Evolutionary conservation across 2,888 invertebrate species (phyloP).

Genomic region (Cerastoderma edule): DNA sequence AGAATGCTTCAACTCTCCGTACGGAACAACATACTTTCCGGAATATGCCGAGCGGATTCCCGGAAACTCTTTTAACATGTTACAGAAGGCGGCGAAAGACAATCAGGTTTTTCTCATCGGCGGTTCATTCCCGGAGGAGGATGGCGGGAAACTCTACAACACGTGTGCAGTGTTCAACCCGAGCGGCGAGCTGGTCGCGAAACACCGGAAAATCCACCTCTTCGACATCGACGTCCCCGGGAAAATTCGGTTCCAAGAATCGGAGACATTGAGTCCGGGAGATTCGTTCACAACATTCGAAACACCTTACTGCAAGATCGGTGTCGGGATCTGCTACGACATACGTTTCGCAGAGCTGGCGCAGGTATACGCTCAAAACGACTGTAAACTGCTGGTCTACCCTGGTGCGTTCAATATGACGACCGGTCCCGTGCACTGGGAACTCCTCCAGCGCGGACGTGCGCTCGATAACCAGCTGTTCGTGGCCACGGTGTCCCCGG

Average conservation of each 20-base stretch:
- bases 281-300: slow-evolving; percentile 90
- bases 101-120: slow-evolving; percentile 92
- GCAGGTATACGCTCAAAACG: slow-evolving; percentile 84
- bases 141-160: slow-evolving; percentile 88
- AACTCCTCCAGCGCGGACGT: slow-evolving; percentile 90
- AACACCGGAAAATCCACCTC: slow-evolving; percentile 95
- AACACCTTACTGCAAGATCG: slow-evolving; percentile 89
- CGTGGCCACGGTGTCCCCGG: slow-evolving; percentile 93
- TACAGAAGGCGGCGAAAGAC: slow-evolving; percentile 91
- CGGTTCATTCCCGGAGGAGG: slow-evolving; percentile 94
- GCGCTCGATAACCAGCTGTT: slow-evolving; percentile 95
- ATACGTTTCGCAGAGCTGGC: slow-evolving; percentile 94
- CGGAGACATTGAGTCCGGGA: slow-evolving; percentile 92
- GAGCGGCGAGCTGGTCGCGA: slow-evolving; percentile 90
- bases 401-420: slow-evolving; percentile 98
- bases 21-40: slow-evolving; percentile 90
- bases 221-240: slow-evolving; percentile 98
- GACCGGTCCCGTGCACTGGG: slow-evolving; percentile 97
- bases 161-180: slow-evolving; percentile 94
- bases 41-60: slow-evolving; percentile 95
- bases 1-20: slow-evolving; percentile 98
- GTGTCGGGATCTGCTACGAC: slow-evolving; percentile 97
- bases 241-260: slow-evolving; percentile 96
- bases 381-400: slow-evolving; percentile 93
- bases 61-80: slow-evolving; percentile 89